Evolutionary conservation across 1,140 invertebrate genomes (phyloP).

Genomic region (Camponotus pennsylvanicus): DNA sequence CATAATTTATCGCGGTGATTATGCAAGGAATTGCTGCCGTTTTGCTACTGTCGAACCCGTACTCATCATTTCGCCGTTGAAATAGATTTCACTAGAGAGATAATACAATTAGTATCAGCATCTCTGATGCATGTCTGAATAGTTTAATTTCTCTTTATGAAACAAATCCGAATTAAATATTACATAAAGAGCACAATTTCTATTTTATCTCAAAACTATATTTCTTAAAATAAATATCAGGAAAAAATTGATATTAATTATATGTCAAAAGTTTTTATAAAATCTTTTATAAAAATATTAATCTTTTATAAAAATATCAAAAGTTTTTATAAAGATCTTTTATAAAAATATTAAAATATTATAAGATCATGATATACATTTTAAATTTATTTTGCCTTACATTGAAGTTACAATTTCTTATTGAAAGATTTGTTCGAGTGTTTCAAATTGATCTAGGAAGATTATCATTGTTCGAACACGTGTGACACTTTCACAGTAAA

Average conservation of each 20-base stretch:
- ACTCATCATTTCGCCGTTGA: constrained; percentile 31
- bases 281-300: not conserved
- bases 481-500: not conserved
- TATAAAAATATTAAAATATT: not conserved
- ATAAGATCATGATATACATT: too few relatives aligned
- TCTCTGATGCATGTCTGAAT: not conserved
- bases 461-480: too few relatives aligned
- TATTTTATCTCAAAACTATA: not conserved
- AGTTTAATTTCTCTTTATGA: not conserved
- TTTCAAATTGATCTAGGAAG: not conserved
- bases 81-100: constrained; percentile 8
- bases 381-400: too few relatives aligned
- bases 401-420: not conserved
- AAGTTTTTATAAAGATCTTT: not conserved
- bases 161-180: not conserved
- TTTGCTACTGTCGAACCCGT: constrained; percentile 22
- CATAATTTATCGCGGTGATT: constrained; percentile 67
- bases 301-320: not conserved
- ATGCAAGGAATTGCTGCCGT: constrained; percentile 56
- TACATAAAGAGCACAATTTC: not conserved
- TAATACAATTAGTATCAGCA: constrained; percentile 8
- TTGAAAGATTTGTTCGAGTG: not conserved
- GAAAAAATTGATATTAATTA: constrained; percentile 11
- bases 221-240: not conserved
- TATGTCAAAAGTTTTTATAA: not conserved